A percentile compares a stretch with the other conserved stretches of the same genome.
Evolutionary conservation across 2,797 vertebrate genomes (phyloP).

Genomic region (Siniperca scherzeri): DNA sequence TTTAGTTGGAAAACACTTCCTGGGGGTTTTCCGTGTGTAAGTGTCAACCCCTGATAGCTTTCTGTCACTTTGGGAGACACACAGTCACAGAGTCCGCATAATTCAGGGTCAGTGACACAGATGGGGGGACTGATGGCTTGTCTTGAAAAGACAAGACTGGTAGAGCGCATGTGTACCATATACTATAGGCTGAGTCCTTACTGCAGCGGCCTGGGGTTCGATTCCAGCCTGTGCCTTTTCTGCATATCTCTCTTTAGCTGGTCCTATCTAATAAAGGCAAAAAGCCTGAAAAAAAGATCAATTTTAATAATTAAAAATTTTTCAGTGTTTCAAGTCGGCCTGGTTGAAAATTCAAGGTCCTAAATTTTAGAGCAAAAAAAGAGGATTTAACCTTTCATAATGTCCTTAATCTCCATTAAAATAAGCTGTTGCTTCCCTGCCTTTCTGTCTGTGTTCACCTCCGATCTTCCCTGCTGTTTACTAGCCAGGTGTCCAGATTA

Average conservation of each 20-base stretch:
- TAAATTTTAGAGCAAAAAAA: neutral
- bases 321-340: neutral
- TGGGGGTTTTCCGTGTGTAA: constrained; percentile 21
- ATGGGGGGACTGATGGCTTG: constrained; percentile 9
- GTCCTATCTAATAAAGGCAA: no score
- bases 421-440: neutral
- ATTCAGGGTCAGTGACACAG: constrained; percentile 18
- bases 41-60: constrained; percentile 34
- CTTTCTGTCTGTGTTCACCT: neutral
- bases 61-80: constrained; percentile 30
- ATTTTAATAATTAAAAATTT: neutral
- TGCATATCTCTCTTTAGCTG: no score
- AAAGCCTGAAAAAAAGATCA: no score
- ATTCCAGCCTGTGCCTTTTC: no score
- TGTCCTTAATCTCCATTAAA: neutral
- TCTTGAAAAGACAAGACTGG: neutral
- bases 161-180: no score
- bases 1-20: constrained; percentile 38
- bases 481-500: constrained; percentile 51
- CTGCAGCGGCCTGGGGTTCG: no score
- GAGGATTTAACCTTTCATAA: neutral
- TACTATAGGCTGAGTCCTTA: no score
- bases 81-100: neutral
- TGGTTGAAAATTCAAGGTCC: neutral
- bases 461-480: constrained; percentile 18